Conservation (phyloP, 1,140 invertebrate species). For the Anagrus nilaparvatae region DNA sequence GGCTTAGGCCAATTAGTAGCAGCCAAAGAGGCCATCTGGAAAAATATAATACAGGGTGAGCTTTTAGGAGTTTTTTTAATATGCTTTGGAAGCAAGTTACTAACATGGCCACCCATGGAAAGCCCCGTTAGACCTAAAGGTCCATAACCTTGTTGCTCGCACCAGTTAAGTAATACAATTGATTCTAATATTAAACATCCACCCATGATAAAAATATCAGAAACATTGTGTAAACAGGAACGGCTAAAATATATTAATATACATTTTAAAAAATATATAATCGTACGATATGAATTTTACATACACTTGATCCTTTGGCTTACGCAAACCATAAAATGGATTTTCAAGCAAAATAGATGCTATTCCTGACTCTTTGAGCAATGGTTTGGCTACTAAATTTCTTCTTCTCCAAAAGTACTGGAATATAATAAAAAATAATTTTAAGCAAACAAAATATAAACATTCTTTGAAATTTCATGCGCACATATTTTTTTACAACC, state of each 20-base stretch:
- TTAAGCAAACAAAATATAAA: too few relatives aligned
- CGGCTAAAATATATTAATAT: conserved; percentile 50
- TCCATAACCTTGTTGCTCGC: conserved; percentile 74
- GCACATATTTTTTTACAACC: too few relatives aligned
- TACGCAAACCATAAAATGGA: conserved; percentile 90
- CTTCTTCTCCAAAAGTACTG: conserved; percentile 88
- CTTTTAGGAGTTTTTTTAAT: neutral
- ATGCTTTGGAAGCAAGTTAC: conserved; percentile 29
- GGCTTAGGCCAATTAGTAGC: conserved; percentile 92
- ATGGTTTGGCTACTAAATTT: conserved; percentile 80
- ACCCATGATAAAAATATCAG: conserved; percentile 99
- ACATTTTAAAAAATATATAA: neutral
- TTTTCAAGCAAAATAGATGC: conserved; percentile 93
- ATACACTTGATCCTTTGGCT: conserved; percentile 87
- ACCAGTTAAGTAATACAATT: conserved; percentile 87
- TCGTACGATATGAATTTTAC: conserved; percentile 17
- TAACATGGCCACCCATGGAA: conserved; percentile 98
- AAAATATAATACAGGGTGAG: conserved; percentile 16
- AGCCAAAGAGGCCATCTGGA: conserved; percentile 91
- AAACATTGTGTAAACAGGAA: conserved; percentile 89
- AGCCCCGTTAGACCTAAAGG: conserved; percentile 91
- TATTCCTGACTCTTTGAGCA: conserved; percentile 83
- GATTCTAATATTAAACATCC: conserved; percentile 91
- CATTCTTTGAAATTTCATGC: neutral
- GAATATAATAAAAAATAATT: too few relatives aligned